Conservation (phyloP, 2,113 vertebrate genomes). For the Gallinago media region DNA sequence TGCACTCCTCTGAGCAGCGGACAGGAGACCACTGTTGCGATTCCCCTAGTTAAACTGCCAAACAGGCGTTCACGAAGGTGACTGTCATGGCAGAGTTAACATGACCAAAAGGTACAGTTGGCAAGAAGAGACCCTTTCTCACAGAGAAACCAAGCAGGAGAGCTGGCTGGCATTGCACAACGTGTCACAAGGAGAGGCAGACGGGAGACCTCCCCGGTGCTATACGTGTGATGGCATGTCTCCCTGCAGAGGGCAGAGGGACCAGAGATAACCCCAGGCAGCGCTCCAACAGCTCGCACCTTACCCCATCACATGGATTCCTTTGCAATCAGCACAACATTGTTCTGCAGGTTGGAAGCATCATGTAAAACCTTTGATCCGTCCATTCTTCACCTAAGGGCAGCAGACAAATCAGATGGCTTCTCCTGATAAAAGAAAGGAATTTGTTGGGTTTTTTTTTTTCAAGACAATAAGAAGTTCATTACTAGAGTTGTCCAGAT, state of each 20-base stretch:
- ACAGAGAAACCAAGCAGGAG: neutral
- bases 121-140: neutral
- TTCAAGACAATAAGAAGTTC: conserved; percentile 47
- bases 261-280: conserved; percentile 42
- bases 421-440: conserved; percentile 50
- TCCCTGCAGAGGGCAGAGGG: neutral
- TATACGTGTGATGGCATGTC: neutral
- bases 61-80: neutral
- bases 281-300: neutral
- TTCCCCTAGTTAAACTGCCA: neutral
- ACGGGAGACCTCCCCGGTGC: neutral
- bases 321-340: conserved; percentile 54
- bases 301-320: conserved; percentile 52
- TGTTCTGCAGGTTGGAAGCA: conserved; percentile 33
- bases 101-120: neutral
- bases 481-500: conserved; percentile 43
- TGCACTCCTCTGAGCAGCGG: neutral
- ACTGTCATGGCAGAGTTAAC: neutral
- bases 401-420: conserved; percentile 63
- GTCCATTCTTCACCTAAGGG: conserved; percentile 49
- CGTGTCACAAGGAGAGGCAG: neutral
- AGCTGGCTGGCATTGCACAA: neutral
- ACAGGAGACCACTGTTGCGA: fast-evolving
- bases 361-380: conserved; percentile 58
- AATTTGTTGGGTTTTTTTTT: conserved; percentile 25